Evolutionary conservation across 2,888 invertebrate genomes (phyloP).

Genomic region (Lepidocyrtinus sp.): DNA sequence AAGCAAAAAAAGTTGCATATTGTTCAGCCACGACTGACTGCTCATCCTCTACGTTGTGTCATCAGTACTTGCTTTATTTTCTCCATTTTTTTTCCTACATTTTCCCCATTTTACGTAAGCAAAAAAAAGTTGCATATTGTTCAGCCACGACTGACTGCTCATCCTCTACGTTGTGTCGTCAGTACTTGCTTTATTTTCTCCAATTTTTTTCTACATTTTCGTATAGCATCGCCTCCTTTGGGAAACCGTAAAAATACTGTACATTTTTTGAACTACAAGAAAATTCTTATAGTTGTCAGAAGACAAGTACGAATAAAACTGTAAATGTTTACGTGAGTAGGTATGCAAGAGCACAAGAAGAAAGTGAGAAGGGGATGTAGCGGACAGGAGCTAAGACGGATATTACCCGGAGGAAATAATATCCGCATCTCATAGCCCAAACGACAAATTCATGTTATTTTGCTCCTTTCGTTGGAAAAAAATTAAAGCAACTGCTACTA

Average conservation of each 20-base stretch:
- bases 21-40: constrained; percentile 16
- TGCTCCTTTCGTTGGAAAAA: constrained; percentile 10
- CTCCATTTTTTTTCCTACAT: constrained; percentile 10
- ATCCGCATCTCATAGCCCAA: constrained; percentile 55
- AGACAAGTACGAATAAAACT: neutral
- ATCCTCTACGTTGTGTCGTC: neutral
- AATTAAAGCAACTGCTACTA: neutral
- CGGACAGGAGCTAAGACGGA: constrained; percentile 60
- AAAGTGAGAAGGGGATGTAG: constrained; percentile 22
- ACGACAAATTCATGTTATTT: constrained; percentile 59
- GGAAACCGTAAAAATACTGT: constrained; percentile 53
- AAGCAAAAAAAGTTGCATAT: constrained; percentile 34
- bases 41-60: constrained; percentile 9
- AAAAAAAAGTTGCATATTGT: constrained; percentile 31
- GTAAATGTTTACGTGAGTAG: constrained; percentile 14
- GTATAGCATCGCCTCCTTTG: constrained; percentile 47
- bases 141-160: constrained; percentile 21
- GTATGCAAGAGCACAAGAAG: constrained; percentile 22
- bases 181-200: neutral
- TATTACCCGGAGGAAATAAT: constrained; percentile 62
- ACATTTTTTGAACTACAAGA: constrained; percentile 28
- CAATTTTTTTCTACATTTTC: constrained; percentile 25
- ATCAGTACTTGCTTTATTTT: neutral
- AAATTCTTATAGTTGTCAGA: constrained; percentile 35
- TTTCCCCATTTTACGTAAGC: constrained; percentile 33